Evolutionary conservation across 2,113 vertebrate genomes (phyloP).

Genomic region (Myotis yumanensis): DNA sequence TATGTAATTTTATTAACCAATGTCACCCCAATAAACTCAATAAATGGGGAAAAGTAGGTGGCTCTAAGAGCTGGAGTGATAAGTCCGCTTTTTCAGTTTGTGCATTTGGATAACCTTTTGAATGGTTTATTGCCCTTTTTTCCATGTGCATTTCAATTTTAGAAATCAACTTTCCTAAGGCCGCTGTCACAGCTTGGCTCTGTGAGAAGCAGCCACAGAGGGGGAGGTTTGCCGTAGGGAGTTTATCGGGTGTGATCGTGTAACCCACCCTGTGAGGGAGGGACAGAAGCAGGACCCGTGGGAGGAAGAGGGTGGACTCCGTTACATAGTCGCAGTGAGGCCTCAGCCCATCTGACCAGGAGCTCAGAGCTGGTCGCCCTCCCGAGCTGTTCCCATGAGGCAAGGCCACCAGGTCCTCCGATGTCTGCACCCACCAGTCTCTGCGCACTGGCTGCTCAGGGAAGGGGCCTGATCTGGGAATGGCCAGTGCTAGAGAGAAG

Average conservation of each 20-base stretch:
- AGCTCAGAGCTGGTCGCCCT: too few species aligned
- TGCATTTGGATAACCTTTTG: background rate
- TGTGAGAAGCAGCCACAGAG: background rate
- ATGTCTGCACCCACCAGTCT: fast-evolving
- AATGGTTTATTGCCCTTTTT: background rate
- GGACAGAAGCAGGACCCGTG: fast-evolving
- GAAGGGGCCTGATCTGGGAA: background rate
- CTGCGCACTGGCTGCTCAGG: background rate
- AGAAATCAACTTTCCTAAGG: background rate
- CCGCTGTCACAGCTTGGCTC: background rate
- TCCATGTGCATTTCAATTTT: background rate
- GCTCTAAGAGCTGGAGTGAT: fast-evolving
- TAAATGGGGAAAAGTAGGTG: too few species aligned
- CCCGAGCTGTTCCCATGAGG: background rate
- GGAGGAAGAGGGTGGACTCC: background rate
- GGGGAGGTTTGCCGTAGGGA: background rate
- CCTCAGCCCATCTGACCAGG: fast-evolving
- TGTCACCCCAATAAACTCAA: too few species aligned
- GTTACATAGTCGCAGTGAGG: fast-evolving
- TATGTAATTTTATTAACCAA: too few species aligned
- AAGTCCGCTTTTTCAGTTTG: fast-evolving
- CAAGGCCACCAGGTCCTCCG: background rate
- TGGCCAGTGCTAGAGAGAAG: background rate
- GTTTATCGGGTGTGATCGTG: background rate
- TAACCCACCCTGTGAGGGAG: background rate